Percentiles rank a stretch among this genome's conserved stretches.
Evolutionary conservation across 2,797 vertebrate genomes (phyloP).

Genomic region (Hirundo rustica): DNA sequence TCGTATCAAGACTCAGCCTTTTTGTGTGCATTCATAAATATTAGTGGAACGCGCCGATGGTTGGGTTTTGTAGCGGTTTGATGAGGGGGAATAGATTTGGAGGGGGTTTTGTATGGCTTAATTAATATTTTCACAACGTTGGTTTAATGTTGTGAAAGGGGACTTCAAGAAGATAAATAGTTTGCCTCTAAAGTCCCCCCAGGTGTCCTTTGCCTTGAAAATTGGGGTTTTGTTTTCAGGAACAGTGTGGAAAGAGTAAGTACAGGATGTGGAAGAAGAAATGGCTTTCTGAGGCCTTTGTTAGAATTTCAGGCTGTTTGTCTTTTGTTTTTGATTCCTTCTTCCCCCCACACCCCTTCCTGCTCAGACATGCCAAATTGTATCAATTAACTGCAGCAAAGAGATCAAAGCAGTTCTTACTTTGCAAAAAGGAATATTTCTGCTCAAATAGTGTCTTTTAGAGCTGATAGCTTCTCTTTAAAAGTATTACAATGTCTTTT

Average conservation of each 20-base stretch:
- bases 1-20: background rate
- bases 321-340: background rate
- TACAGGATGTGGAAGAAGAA: background rate
- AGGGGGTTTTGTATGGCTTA: background rate
- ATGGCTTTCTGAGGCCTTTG: background rate
- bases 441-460: background rate
- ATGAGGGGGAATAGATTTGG: background rate
- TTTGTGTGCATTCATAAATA: background rate
- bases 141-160: constrained; percentile 13
- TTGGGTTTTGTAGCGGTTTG: background rate
- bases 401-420: background rate
- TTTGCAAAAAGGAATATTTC: background rate
- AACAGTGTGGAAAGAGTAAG: background rate
- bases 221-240: constrained; percentile 17
- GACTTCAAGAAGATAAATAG: constrained; percentile 13
- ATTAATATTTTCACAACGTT: background rate
- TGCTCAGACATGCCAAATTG: background rate
- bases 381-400: constrained; percentile 15
- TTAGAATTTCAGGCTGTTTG: constrained; percentile 2
- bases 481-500: background rate
- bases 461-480: background rate
- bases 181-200: background rate
- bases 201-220: constrained; percentile 11
- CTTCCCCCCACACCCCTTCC: background rate
- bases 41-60: background rate